A percentile compares a stretch with the other conserved stretches of the same genome.
Conservation (phyloP, 2,113 vertebrate species). For the Castor canadensis region DNA sequence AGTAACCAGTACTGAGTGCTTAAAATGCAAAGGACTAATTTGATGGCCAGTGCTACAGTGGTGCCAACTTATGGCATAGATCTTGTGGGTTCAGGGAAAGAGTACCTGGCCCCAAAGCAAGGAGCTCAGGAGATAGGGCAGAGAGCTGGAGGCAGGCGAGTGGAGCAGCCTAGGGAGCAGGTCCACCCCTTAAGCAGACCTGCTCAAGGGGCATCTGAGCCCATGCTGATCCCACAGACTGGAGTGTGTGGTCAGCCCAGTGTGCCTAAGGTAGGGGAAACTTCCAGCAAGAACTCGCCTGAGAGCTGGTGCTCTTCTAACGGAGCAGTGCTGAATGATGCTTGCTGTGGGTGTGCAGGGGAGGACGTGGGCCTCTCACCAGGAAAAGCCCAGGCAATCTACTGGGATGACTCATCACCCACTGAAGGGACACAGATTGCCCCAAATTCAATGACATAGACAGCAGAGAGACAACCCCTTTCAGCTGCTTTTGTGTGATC, state of each 20-base stretch:
- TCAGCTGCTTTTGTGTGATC: neutral
- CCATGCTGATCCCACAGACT: rapidly evolving
- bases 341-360: rapidly evolving
- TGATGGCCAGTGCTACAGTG: neutral
- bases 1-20: neutral
- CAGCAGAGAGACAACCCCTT: neutral
- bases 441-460: rapidly evolving
- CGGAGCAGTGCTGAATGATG: neutral
- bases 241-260: neutral
- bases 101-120: neutral
- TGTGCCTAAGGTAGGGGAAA: neutral
- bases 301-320: neutral
- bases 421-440: neutral
- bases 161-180: neutral
- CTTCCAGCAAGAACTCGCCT: neutral
- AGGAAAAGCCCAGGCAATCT: neutral
- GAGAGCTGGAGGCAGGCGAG: neutral
- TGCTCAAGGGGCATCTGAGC: neutral
- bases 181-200: rapidly evolving
- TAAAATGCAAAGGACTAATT: neutral
- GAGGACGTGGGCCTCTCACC: neutral
- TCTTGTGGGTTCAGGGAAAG: neutral
- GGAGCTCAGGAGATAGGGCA: neutral
- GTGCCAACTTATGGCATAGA: neutral
- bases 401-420: neutral